Evolutionary conservation across 1,140 invertebrate genomes (phyloP), one percentile per base, ranked within the genome.

Genomic region (Capitella teleta): DNA sequence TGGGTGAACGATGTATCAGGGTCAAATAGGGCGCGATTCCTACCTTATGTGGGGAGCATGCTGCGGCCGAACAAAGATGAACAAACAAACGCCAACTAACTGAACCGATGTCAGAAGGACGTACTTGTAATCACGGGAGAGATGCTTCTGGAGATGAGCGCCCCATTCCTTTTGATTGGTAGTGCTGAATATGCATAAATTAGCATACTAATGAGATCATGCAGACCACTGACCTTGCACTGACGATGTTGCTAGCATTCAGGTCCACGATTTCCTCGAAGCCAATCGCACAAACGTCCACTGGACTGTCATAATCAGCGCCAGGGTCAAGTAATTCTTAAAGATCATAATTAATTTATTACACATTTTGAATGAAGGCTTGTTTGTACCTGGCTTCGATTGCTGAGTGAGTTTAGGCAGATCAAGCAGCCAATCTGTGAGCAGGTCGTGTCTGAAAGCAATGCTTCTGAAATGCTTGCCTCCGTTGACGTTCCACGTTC

Each of bases 191-290:
- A 25, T 5, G 28, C 19, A 44, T 6, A 3, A 37, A 18, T 18
- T 6, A 37, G 2, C 6, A 3, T 2, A 37, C 21, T 37, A 18
- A 3, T 37, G 21, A 2, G 16, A 18, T 18, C 8, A 18, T 37
- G 21, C 16, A 37, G 21, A 6, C 21, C 21, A 37, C 8, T 37
- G 55, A 78, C 78, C 79, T 96, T 10, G 91, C 87, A 56, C 88
- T 91, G 75, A 98, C 84, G 57, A 99, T 98, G 69, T 98, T 99
- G 50, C 86, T 86, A 3, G 96, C 95, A 79, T 95, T 98, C 40
- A 99, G 75, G 76, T 99, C 95, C 8, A 99, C 94, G 58, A 99
- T 98, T 80, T 99, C 96, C 74, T 99, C 87, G 75, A 99, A 97
- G 18, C 95, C 96, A 65, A 99, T 89, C 2, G 90, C 92, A 78